These are phyloP conservation scores for Albula glossodonta DNA, from an alignment of 2,113 vertebrate species.

Conservation along the genomic window DNA sequence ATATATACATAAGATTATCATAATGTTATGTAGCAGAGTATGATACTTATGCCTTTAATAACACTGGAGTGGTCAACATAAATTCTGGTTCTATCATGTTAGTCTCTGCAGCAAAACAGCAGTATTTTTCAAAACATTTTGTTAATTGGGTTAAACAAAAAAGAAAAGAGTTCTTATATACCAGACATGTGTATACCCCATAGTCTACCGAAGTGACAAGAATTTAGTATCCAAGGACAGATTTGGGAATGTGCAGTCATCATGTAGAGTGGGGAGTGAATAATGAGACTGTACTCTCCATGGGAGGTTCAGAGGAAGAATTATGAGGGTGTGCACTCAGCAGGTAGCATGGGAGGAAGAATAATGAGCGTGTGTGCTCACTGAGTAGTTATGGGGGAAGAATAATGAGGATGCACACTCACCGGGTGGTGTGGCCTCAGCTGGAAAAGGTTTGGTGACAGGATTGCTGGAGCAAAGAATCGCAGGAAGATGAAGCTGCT, in stretches of 20 bases:
- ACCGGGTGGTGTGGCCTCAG: slow-evolving; percentile 93
- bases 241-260: background rate
- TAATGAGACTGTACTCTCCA: background rate
- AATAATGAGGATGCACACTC: slow-evolving; percentile 57
- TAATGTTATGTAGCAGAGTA: background rate
- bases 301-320: background rate
- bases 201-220: background rate
- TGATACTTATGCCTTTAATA: background rate
- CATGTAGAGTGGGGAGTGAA: background rate
- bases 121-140: background rate
- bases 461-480: slow-evolving; percentile 96
- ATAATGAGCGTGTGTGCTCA: slow-evolving; percentile 63
- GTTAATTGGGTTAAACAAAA: background rate
- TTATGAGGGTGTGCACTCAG: background rate
- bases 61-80: background rate
- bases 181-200: background rate
- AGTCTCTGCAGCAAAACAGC: background rate
- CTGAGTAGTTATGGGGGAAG: slow-evolving; percentile 65
- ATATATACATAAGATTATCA: background rate
- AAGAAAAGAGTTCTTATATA: background rate
- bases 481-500: slow-evolving; percentile 98
- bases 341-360: background rate
- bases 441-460: slow-evolving; percentile 96
- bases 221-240: background rate
- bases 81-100: background rate